Conservation (phyloP, 2,888 invertebrate genomes). For the Dioctria linearis region DNA sequence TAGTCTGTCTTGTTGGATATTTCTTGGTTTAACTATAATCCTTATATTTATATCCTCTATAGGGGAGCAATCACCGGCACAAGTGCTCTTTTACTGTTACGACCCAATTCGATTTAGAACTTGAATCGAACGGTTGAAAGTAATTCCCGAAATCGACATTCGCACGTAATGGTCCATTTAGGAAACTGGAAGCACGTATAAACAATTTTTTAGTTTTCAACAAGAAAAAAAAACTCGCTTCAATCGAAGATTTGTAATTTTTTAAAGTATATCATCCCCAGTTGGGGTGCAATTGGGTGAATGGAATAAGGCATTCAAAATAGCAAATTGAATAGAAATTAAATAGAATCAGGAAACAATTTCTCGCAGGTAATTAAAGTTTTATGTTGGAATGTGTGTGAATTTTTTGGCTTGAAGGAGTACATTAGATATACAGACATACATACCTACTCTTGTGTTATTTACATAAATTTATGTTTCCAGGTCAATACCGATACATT, state of each 20-base stretch:
- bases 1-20: constrained; percentile 14
- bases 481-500: no score
- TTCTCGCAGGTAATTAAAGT: no score
- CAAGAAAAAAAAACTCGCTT: not conserved
- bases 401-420: no score
- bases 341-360: no score
- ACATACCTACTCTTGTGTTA: no score
- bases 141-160: constrained; percentile 6
- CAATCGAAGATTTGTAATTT: no score
- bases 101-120: constrained; percentile 1
- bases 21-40: constrained; percentile 5
- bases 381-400: no score
- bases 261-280: no score
- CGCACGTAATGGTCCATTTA: not conserved
- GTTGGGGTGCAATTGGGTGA: not conserved
- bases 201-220: not conserved
- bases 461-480: no score
- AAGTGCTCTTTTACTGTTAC: not conserved
- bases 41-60: not conserved
- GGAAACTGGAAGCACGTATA: not conserved
- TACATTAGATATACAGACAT: no score
- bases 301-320: not conserved
- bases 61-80: not conserved
- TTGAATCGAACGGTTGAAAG: not conserved
- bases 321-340: no score